Base-by-base conservation (phyloP, 2,113 vertebrate genomes). In the Australoheros scitulus region DNA sequence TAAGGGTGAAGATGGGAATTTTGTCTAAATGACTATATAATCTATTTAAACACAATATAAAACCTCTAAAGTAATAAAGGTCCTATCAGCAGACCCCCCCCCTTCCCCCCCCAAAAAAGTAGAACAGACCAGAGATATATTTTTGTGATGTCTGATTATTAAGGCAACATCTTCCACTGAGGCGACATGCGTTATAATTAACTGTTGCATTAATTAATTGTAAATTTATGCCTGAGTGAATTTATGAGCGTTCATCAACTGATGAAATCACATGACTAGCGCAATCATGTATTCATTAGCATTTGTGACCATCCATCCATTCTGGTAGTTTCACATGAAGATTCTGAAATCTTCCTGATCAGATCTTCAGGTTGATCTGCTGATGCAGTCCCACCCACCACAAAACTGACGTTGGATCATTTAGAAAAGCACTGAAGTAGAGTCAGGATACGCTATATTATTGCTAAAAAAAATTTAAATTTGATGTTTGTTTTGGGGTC, bases 171-270 rank as follows among this genome's bases (percentile, higher is more conserved):
- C 56, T 84, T 88, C 78, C 55, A 18, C 63, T n/a, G 79, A 63
- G 59, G 36, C 14, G 47, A 79, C 61, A 47, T 43, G 68, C 41
- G 41, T 90, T 38, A 61, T 75, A 80, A 85, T 82, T 90, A 87
- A 87, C 85, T 75, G 61, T 24, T 57, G 11, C 75, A 58, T 29
- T 64, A 61, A 86, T 81, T 87, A 75, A 85, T 76, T 80, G 70
- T 47, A 84, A 90, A 89, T 85, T 63, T 83, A 92, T 84, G 65
- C 80, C 58, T 18, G 52, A 83, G 59, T 68, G 81, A 84, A 88
- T 84, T 47, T 78, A 76, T 80, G 76, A 85, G 80, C 72, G 47
- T 15, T 59, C 77, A 64, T 47, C 43, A 41, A 52, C 85, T 77
- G 85, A 89, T 84, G 52, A 83, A 43, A n/a, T 17, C 15, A 85